Percentiles rank a stretch among this genome's conserved stretches.
phyloP scores from a whole-genome alignment of 1,140 invertebrate genomes.

The Neuroterus valhalla region DNA sequence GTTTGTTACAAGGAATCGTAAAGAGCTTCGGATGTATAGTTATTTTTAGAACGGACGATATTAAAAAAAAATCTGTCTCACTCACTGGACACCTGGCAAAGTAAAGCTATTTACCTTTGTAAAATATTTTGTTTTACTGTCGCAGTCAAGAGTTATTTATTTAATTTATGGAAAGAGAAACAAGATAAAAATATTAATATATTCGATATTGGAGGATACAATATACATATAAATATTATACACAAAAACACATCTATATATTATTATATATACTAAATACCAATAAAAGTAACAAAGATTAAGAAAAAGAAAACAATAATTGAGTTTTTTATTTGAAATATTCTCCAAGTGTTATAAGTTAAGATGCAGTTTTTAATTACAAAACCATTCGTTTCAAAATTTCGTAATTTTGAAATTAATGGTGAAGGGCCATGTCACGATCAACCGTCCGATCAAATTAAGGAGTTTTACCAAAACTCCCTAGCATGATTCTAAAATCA shows the following conservation, averaged over 20 bases:
- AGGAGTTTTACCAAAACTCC: too few species aligned
- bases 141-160: slow-evolving; percentile 70
- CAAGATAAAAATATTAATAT: slow-evolving; percentile 65
- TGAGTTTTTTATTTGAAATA: not conserved
- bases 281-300: slow-evolving; percentile 62
- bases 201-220: slow-evolving; percentile 64
- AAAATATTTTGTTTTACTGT: slow-evolving; percentile 69
- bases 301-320: slow-evolving; percentile 37
- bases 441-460: too few species aligned
- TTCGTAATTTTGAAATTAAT: too few species aligned
- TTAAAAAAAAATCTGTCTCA: slow-evolving; percentile 43
- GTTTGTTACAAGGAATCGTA: slow-evolving; percentile 15
- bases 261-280: slow-evolving; percentile 63
- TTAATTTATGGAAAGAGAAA: slow-evolving; percentile 70
- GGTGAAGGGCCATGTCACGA: too few species aligned
- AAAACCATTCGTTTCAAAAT: too few species aligned
- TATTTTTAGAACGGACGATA: too few species aligned
- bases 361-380: too few species aligned
- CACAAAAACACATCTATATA: slow-evolving; percentile 54
- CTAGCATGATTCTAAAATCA: too few species aligned
- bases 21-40: too few species aligned
- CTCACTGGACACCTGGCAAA: slow-evolving; percentile 51
- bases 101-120: slow-evolving; percentile 68
- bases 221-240: slow-evolving; percentile 56
- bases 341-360: too few species aligned